Percentiles rank a stretch among this genome's conserved stretches.
phyloP scores from a whole-genome alignment of 2,113 vertebrate genomes.

The Colistium nudipinnis region DNA sequence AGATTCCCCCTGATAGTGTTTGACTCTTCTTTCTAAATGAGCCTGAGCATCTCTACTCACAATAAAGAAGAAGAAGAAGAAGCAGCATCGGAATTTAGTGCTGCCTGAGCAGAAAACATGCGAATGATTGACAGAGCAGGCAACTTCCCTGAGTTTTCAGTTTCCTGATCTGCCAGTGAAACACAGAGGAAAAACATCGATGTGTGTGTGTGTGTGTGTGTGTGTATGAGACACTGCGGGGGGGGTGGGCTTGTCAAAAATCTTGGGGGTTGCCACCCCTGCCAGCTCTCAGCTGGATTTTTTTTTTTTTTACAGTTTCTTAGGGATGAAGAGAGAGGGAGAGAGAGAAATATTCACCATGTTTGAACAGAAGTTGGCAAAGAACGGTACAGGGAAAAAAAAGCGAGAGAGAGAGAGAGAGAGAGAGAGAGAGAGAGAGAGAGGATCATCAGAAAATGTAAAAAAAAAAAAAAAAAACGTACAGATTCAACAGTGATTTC shows the following conservation, averaged over 20 bases:
- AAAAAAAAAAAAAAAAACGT: too few relatives aligned
- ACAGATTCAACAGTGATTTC: slow-evolving; percentile 16
- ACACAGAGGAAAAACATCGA: neutral
- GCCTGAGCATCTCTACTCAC: neutral
- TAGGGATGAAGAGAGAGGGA: neutral
- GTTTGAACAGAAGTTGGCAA: neutral
- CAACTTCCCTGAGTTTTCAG: neutral
- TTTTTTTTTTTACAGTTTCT: neutral
- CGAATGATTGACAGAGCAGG: neutral
- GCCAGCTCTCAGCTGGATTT: neutral
- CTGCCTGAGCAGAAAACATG: neutral
- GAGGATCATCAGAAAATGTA: slow-evolving; percentile 11
- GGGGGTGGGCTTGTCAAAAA: too few relatives aligned
- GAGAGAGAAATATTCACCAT: neutral
- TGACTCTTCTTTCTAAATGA: neutral
- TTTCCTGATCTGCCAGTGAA: neutral
- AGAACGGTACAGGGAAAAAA: neutral
- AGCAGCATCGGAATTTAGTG: neutral
- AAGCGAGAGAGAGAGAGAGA: neutral
- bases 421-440: neutral
- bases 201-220: neutral
- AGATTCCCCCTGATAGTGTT: too few relatives aligned
- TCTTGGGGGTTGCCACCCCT: neutral
- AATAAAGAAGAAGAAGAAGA: slow-evolving; percentile 2
- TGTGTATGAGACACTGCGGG: neutral